Conservation (phyloP, 2,888 invertebrate species). For the Cantharis rufa region DNA sequence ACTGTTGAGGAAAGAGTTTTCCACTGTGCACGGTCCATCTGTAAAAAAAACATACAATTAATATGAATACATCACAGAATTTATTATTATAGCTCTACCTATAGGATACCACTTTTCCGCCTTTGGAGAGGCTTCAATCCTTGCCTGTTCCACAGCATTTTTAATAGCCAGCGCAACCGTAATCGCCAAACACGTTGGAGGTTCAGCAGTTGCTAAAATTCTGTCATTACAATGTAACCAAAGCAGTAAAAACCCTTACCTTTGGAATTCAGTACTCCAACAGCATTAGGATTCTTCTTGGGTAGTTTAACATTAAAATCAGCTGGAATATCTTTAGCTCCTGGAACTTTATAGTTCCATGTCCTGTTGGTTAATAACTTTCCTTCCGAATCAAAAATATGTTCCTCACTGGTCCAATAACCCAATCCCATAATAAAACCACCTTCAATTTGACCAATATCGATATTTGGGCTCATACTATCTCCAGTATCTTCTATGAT, state of each 20-base stretch:
- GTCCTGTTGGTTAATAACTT: conserved; percentile 74
- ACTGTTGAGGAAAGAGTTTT: neutral
- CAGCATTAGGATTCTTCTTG: conserved; percentile 66
- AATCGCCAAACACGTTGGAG: conserved; percentile 61
- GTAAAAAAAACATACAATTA: neutral
- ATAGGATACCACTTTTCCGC: conserved; percentile 39
- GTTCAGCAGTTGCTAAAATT: conserved; percentile 66
- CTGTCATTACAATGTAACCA: neutral
- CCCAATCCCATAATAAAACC: conserved; percentile 68
- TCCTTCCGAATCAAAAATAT: conserved; percentile 67
- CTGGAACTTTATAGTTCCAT: conserved; percentile 81
- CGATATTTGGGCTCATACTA: neutral
- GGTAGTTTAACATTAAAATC: conserved; percentile 74
- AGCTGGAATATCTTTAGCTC: conserved; percentile 76
- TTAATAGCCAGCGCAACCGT: conserved; percentile 53
- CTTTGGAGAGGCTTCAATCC: conserved; percentile 36
- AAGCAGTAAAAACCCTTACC: conserved; percentile 52
- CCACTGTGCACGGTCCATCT: neutral
- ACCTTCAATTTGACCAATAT: conserved; percentile 71
- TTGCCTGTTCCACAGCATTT: conserved; percentile 41
- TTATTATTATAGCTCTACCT: conserved; percentile 32
- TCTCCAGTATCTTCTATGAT: conserved; percentile 67
- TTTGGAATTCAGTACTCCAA: conserved; percentile 75
- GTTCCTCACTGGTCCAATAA: conserved; percentile 75
- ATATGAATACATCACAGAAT: no score